Evolutionary conservation across 2,888 invertebrate species (phyloP).

Genomic region (Nemurella pictetii): DNA sequence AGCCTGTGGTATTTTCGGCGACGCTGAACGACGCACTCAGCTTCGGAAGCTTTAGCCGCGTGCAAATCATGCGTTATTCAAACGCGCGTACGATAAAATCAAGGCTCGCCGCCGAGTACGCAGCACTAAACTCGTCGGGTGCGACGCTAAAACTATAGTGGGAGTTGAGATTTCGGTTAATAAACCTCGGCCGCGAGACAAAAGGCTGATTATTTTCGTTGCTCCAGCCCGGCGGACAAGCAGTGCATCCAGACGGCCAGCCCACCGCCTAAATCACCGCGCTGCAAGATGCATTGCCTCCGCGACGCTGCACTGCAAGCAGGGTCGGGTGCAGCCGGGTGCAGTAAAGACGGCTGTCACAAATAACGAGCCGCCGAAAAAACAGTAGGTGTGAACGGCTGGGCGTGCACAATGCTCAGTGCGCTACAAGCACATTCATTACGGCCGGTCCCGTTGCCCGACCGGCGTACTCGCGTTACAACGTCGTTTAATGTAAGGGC

Average conservation of each 20-base stretch:
- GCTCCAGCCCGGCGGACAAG: no score
- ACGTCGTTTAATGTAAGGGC: no score
- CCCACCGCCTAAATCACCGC: background rate
- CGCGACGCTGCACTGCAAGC: background rate
- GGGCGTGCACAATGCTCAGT: background rate
- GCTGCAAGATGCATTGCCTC: background rate
- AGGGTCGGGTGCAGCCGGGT: no score
- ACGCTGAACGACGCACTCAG: background rate
- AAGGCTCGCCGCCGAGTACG: background rate
- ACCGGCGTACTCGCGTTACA: background rate
- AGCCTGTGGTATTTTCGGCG: background rate
- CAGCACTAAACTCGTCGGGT: no score
- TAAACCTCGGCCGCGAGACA: background rate
- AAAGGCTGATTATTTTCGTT: background rate
- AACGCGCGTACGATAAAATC: background rate
- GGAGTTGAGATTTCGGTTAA: background rate
- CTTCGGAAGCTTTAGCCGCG: background rate
- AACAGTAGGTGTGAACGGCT: background rate
- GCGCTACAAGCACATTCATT: background rate
- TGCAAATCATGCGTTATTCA: background rate
- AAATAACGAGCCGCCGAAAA: background rate
- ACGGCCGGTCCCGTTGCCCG: background rate
- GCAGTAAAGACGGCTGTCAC: no score
- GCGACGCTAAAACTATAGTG: no score
- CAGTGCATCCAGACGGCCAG: no score